phyloP scores from a whole-genome alignment of 2,113 vertebrate species.

The Silurus glanis region DNA sequence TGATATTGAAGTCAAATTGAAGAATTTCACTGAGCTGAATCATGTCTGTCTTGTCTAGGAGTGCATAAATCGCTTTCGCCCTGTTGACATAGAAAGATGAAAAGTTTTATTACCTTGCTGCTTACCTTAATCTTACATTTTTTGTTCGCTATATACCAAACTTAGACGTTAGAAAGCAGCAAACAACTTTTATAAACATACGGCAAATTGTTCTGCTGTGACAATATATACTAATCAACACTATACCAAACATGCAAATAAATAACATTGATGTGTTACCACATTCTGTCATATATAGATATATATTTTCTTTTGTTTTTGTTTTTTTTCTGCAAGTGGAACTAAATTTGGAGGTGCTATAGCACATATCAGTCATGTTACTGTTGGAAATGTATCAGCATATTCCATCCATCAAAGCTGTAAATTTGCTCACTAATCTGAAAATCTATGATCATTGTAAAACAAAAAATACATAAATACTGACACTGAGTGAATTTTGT shows the following conservation, averaged over 20 bases:
- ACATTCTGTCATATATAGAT: constrained; percentile 11
- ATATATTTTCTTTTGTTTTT: too few species aligned
- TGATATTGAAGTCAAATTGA: neutral
- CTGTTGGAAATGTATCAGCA: neutral
- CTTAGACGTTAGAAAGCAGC: neutral
- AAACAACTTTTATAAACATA: constrained; percentile 6
- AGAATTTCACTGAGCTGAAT: neutral
- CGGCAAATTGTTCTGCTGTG: neutral
- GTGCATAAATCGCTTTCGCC: neutral
- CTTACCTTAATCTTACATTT: constrained; percentile 38
- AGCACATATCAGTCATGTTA: neutral
- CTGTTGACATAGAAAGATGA: neutral
- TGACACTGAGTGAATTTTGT: neutral
- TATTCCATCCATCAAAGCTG: neutral
- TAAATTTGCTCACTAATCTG: neutral
- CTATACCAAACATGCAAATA: neutral
- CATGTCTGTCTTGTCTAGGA: constrained; percentile 1
- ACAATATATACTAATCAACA: neutral
- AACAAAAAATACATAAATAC: constrained; percentile 1
- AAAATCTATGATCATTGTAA: neutral
- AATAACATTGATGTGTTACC: neutral
- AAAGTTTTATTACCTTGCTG: constrained; percentile 16
- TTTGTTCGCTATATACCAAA: constrained; percentile 23
- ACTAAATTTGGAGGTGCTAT: neutral
- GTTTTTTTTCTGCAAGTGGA: constrained; percentile 2